Base-by-base conservation (phyloP, 2,113 vertebrate species). In the Syngnathus scovelli region DNA sequence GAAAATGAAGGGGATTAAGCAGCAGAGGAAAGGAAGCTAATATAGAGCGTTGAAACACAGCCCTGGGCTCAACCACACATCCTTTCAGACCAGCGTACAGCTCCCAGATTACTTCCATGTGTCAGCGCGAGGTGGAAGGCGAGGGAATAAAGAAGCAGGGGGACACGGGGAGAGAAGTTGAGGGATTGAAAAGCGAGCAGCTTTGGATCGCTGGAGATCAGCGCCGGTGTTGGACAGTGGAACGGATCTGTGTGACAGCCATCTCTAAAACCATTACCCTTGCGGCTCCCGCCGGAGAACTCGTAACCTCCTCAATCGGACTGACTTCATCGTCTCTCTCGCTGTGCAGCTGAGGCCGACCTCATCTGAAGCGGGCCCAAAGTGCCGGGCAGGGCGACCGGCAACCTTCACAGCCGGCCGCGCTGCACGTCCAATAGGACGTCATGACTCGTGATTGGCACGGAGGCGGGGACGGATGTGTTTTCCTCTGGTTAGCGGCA, bases 191-290 rank as follows among this genome's bases (percentile, higher is more conserved):
- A 86, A 81, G 87, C 83, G 12, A 68, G 78, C 44, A 61, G 79
- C 67, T 71, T 78, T 39, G 78, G 80, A 74, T 71, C 73, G 87
- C 81, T 83, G 84, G 81, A 85, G 84, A 86, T 83, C 86, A 87
- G 81, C 69, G 66, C 71, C 61, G 74, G 82, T 85, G 83, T 79
- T 73, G 88, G 90, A 86, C 88, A 83, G 86, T 89, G 90, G 89
- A 90, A 91, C 89, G 86, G 89, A 91, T 91, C 89, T 85, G 78
- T 88, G 86, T 91, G 91, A 92, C 90, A 91, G 88, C 86, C 90
- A 86, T 91, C 84, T 83, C 85, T 91, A 92, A 92, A 89, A 89
- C 91, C 85, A 89, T 91, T 92, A 91, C 87, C 88, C 84, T 86
- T 58, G 72, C 67, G 61, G 89, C 87, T 88, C 69, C 70, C 68